Percentiles rank a stretch among this genome's conserved stretches.
Conservation (phyloP, 2,113 vertebrate species). For the Burhinus oedicnemus region DNA sequence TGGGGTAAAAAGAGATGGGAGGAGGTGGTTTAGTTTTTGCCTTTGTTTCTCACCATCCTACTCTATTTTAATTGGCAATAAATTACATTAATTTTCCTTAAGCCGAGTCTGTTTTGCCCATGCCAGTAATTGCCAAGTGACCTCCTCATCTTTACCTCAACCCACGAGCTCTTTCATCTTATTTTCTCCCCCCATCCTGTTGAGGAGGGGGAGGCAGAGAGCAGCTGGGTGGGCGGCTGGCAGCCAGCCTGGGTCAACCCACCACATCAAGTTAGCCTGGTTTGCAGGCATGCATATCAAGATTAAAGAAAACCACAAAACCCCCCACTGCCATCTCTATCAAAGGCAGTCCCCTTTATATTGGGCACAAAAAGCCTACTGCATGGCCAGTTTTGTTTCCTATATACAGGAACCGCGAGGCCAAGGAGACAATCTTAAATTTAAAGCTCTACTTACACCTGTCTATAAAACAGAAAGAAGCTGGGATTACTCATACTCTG, state of each 20-base stretch:
- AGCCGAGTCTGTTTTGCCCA: neutral
- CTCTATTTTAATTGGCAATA: neutral
- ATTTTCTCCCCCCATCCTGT: neutral
- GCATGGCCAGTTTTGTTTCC: neutral
- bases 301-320: neutral
- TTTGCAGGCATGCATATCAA: neutral
- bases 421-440: neutral
- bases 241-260: neutral
- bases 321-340: neutral
- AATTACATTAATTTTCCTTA: neutral
- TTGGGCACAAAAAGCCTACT: neutral
- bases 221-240: neutral
- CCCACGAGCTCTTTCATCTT: neutral
- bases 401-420: neutral
- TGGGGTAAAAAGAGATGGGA: rapidly evolving
- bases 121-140: neutral
- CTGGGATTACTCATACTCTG: neutral
- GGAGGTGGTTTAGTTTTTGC: neutral
- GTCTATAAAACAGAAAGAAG: neutral
- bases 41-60: neutral
- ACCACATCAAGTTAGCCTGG: neutral
- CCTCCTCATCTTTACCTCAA: neutral
- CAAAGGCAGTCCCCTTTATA: neutral
- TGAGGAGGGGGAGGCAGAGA: neutral
- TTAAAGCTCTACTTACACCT: neutral